phyloP scores from a whole-genome alignment of 2,113 vertebrate genomes.

The Heterotis niloticus region DNA sequence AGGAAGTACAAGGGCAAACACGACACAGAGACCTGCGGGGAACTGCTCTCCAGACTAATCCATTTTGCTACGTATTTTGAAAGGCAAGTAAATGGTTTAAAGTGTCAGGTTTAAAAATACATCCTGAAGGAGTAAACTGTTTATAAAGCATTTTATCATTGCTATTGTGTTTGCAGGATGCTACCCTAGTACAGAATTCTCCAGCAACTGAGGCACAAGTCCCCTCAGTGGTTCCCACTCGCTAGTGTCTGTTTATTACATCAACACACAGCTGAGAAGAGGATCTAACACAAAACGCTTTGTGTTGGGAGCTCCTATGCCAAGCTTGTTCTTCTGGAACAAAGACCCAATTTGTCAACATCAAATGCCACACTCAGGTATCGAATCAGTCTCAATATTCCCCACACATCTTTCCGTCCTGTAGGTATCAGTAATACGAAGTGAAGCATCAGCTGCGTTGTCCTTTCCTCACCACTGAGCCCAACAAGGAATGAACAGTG shows the following conservation, averaged over 20 bases:
- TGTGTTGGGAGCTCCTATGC: too few relatives aligned
- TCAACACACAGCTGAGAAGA: neutral
- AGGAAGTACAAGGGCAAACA: neutral
- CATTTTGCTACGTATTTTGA: neutral
- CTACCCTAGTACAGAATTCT: neutral
- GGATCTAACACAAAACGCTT: neutral
- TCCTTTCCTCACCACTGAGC: slow-evolving; percentile 21
- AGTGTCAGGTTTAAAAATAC: neutral
- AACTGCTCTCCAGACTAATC: neutral
- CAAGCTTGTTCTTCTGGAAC: too few relatives aligned
- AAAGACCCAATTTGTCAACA: too few relatives aligned
- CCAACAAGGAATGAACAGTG: slow-evolving; percentile 18
- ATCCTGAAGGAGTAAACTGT: neutral
- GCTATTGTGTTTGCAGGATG: neutral
- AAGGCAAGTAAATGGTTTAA: neutral
- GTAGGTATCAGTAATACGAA: neutral
- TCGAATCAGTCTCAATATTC: neutral
- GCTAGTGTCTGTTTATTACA: neutral
- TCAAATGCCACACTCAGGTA: neutral
- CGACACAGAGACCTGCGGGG: neutral
- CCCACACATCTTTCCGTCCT: neutral
- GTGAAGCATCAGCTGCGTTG: slow-evolving; percentile 22
- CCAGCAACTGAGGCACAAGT: neutral
- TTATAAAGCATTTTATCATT: neutral
- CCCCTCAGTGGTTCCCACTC: neutral